Evolutionary conservation across 2,888 invertebrate genomes (phyloP), one percentile per base, ranked within the genome.

Genomic region (Drosophila koepferae): DNA sequence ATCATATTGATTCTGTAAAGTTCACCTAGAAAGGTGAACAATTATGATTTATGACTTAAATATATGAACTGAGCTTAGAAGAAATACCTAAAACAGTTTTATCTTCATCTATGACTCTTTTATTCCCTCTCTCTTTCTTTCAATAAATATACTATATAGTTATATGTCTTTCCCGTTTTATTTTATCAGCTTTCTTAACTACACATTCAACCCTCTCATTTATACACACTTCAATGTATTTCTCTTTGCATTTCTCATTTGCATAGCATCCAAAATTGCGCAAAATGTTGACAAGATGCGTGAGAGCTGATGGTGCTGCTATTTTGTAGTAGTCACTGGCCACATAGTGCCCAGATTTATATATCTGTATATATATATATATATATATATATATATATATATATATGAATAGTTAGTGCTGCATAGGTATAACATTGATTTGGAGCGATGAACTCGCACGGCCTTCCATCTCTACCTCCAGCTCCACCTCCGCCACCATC

Each of bases 391-490:
- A 14, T 23, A 16, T 36, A 36, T 31, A n/a, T 36, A 18, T 31
- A 28, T 46, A 46, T 43, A 36, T 56, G 41, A n/a, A 46, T 44
- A 66, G 66, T 66, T 65, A 55, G n/a, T 48, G 34, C 51, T 20
- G 51, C 60, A 60, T 62, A 75, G 79, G 70, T 75, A 79, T 48
- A 36, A 80, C 91, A 91, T 91, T 91, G 91, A 91, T 91, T 91
- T 91, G 86, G 91, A 90, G 91, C 92, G 89, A 91, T 91, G 91
- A 91, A 91, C 91, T 92, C 88, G 60, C 10, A 10, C 74, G 63
- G 62, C 74, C 68, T 76, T 77, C 85, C 51, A 61, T 43, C 55
- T 51, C 44, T 12, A 28, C 34, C 34, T 34, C 14, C 8, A 34
- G 34, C 51, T 34, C 34, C 44, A 34, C 20, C 62, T 66, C 75